Evolutionary conservation across 2,888 invertebrate species (phyloP), one percentile per base, ranked within the genome.

Genomic region (Drosophila meridionalis): DNA sequence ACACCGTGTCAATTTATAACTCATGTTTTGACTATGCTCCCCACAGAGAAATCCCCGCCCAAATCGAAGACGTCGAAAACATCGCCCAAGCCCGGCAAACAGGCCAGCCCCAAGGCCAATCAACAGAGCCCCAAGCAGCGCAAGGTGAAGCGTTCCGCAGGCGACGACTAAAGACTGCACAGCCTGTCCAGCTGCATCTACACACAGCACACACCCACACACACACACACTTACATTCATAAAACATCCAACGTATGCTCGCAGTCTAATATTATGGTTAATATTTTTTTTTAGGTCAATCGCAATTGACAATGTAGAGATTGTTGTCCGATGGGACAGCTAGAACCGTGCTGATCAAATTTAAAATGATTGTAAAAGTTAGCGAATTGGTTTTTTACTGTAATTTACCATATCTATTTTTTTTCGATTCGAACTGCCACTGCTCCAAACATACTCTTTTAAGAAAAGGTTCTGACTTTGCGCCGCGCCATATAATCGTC

Each of bases 71-170:
- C 96, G 93, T 94, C 95, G 26, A 82, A 94, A 90, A 93, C 92
- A 26, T 93, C 93, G 20, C 94, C 94, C 66, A 94, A 94, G 91
- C 87, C 91, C n/a, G 79, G 80, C 75, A 90, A 95, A 94, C 91
- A 94, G 94, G 79, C 88, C 69, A 88, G 95, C 95, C 78, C 95
- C 95, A 92, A 94, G 95, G 93, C 95, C 57, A 87, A 83, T 66
- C 96, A 96, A 91, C 87, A 88, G 69, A 97, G 96, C 78, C 97
- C 97, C 61, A 96, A 96, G 90, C 94, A 96, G 93, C 95, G 97
- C 91, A 97, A 96, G 94, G 95, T 95, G 50, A 97, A 96, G 93
- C 95, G 96, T 92, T 94, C 96, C 61, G 96, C 95, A 58, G 96
- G 96, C 80, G 96, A 96, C 92, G 95, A 96, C 89, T 94, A 92